phyloP scores from a whole-genome alignment of 2,113 vertebrate species.

The Eptesicus fuscus region DNA sequence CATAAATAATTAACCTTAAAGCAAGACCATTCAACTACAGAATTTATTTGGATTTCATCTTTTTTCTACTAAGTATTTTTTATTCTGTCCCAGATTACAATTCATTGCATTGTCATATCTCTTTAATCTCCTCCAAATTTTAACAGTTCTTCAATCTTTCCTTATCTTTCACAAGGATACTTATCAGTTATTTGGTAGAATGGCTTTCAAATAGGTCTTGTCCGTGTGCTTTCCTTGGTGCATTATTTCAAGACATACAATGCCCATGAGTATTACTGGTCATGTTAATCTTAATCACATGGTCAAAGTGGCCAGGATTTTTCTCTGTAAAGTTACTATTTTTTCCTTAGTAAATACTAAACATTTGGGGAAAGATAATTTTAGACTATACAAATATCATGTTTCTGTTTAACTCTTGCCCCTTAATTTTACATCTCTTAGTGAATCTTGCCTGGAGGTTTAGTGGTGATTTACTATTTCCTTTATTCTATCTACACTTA shows the following conservation, averaged over 20 bases:
- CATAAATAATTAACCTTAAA: neutral
- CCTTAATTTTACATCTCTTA: neutral
- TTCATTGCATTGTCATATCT: neutral
- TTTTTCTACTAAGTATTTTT: too few relatives aligned
- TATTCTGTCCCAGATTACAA: neutral
- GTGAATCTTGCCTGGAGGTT: neutral
- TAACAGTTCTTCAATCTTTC: neutral
- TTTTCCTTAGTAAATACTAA: neutral
- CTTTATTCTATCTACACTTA: neutral
- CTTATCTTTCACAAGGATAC: too few relatives aligned
- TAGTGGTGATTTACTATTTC: neutral
- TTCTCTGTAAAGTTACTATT: neutral
- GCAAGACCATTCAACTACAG: neutral
- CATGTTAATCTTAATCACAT: neutral
- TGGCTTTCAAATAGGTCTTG: neutral
- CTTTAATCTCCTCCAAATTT: neutral
- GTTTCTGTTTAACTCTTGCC: neutral
- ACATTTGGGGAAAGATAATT: neutral
- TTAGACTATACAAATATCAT: neutral
- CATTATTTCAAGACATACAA: neutral
- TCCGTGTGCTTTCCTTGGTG: neutral
- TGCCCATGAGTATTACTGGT: neutral
- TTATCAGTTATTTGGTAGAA: neutral
- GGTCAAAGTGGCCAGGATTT: neutral
- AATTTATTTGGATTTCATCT: neutral